phyloP scores from a whole-genome alignment of 2,888 invertebrate genomes.

The Malachius bipustulatus region DNA sequence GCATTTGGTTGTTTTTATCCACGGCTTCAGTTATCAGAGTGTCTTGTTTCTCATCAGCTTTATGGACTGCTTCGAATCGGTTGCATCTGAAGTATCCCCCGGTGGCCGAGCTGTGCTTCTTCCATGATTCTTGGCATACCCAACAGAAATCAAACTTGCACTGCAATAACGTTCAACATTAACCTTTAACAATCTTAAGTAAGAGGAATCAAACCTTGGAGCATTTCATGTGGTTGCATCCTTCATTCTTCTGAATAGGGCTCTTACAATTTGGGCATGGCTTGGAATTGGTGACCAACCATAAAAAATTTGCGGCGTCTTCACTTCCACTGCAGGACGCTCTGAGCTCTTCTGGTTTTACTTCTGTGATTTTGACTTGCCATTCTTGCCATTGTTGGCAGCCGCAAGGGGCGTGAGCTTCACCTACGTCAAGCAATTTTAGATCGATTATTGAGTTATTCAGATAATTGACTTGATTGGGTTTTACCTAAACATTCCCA shows the following conservation, averaged over 20 bases:
- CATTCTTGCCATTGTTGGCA: slow-evolving; percentile 50
- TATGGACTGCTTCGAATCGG: slow-evolving; percentile 50
- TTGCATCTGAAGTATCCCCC: slow-evolving; percentile 54
- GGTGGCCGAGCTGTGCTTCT: slow-evolving; percentile 54
- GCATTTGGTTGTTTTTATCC: slow-evolving; percentile 44
- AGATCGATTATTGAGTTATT: neutral
- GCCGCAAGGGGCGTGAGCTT: slow-evolving; percentile 55
- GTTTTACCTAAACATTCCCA: slow-evolving; percentile 43
- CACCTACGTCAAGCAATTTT: slow-evolving; percentile 33
- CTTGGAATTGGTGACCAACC: slow-evolving; percentile 59
- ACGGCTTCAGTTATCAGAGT: slow-evolving; percentile 46
- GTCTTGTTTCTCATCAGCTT: slow-evolving; percentile 49
- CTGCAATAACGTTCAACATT: slow-evolving; percentile 34
- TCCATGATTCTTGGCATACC: slow-evolving; percentile 61
- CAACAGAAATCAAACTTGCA: slow-evolving; percentile 63
- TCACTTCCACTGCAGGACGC: slow-evolving; percentile 44
- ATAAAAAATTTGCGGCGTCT: slow-evolving; percentile 51
- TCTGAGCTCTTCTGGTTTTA: slow-evolving; percentile 50
- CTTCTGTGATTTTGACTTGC: slow-evolving; percentile 47
- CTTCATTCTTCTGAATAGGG: slow-evolving; percentile 61
- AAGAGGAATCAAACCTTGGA: too few relatives aligned
- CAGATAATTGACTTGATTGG: slow-evolving; percentile 4
- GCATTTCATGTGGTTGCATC: slow-evolving; percentile 63
- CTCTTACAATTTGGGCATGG: slow-evolving; percentile 59
- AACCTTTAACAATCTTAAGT: too few relatives aligned